Percentiles rank a stretch among this genome's conserved stretches.
phyloP scores from a whole-genome alignment of 2,113 vertebrate genomes.

The Lamprotornis superbus region DNA sequence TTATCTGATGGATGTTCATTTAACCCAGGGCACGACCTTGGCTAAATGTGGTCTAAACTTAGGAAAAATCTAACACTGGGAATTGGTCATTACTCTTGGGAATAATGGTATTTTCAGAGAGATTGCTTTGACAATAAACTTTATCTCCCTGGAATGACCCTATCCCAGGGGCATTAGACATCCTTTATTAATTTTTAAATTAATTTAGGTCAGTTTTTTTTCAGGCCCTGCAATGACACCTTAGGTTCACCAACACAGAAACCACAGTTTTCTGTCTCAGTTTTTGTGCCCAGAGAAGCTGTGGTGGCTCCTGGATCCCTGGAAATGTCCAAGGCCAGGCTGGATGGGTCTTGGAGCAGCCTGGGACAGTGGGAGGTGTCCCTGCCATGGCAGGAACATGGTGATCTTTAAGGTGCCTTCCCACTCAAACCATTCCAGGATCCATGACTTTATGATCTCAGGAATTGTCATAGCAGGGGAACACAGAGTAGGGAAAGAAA shows the following conservation, averaged over 20 bases:
- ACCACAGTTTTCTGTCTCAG: background rate
- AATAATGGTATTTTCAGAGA: background rate
- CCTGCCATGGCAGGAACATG: background rate
- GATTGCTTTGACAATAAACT: background rate
- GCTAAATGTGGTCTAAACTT: background rate
- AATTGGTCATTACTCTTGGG: rapidly evolving
- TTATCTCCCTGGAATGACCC: background rate
- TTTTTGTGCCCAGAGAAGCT: background rate
- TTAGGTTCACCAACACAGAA: background rate
- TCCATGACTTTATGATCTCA: background rate
- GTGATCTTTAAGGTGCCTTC: background rate
- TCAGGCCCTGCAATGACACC: background rate
- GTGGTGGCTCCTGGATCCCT: too few species aligned
- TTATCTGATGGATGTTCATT: background rate
- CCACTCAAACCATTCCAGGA: background rate
- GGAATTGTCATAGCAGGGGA: background rate
- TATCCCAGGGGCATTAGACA: rapidly evolving
- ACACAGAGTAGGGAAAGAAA: background rate
- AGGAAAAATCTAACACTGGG: background rate
- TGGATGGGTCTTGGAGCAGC: too few species aligned
- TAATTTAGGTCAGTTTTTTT: background rate
- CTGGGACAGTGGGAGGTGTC: too few species aligned
- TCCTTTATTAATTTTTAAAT: background rate
- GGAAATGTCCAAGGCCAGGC: too few species aligned
- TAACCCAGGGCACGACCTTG: background rate